Evolutionary conservation across 2,113 vertebrate genomes (phyloP).

Genomic region (Murina feae): DNA sequence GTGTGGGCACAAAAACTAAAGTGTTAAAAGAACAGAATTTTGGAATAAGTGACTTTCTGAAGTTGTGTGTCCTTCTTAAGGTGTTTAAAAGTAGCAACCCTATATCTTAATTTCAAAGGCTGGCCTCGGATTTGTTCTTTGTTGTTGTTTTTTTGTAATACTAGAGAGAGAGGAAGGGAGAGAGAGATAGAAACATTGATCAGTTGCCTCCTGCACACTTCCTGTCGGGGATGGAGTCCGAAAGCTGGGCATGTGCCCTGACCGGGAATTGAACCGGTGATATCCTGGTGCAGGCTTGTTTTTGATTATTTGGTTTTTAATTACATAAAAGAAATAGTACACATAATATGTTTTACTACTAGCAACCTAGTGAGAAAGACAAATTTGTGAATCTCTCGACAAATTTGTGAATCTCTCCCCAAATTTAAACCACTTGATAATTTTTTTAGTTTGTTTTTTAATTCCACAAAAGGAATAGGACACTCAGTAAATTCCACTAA

Average conservation of each 20-base stretch:
- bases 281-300: background rate
- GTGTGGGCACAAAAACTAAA: background rate
- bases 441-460: background rate
- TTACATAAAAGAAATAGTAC: background rate
- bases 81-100: background rate
- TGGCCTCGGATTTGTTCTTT: background rate
- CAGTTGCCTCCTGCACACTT: too few species aligned
- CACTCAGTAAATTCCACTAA: background rate
- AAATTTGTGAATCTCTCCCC: background rate
- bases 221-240: too few species aligned
- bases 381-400: background rate
- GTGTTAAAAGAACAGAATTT: background rate
- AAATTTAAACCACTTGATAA: background rate
- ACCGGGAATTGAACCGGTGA: too few species aligned
- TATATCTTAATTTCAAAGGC: constrained; percentile 6
- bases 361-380: background rate
- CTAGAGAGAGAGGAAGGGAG: too few species aligned
- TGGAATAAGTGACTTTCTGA: background rate
- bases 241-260: too few species aligned
- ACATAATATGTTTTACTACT: background rate
- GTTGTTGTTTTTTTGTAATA: background rate
- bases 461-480: background rate
- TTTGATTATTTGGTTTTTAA: background rate
- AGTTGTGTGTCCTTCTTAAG: background rate
- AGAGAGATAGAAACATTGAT: too few species aligned